Percentiles rank a stretch among this genome's conserved stretches.
These are phyloP conservation scores for Mesorhabditis spiculigera DNA, from an alignment of 2,888 invertebrate genomes.

Conservation along the genomic window DNA sequence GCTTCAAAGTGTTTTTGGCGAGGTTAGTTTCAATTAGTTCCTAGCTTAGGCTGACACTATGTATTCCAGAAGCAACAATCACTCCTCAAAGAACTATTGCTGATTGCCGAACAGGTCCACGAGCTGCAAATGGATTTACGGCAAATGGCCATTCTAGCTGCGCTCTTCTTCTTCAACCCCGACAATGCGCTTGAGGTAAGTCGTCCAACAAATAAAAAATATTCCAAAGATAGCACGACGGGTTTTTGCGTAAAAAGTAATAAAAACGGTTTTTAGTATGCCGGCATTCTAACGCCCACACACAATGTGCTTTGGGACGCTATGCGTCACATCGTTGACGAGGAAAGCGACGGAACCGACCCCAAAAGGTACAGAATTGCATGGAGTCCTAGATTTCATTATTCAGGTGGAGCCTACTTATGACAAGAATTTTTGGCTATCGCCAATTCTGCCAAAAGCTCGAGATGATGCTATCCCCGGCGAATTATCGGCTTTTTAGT, in stretches of 20 bases:
- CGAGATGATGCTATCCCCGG: no score
- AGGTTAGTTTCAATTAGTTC: neutral
- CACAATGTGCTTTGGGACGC: neutral
- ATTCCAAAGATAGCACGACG: no score
- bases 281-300: no score
- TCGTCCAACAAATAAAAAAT: no score
- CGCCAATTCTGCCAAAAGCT: no score
- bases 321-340: neutral
- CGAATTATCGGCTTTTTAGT: no score
- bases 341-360: neutral
- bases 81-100: conserved; percentile 12
- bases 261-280: no score
- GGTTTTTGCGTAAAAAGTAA: no score
- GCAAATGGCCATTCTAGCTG: conserved; percentile 21
- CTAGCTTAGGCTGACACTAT: neutral
- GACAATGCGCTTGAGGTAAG: conserved; percentile 11
- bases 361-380: neutral
- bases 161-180: conserved; percentile 23
- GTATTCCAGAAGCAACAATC: neutral
- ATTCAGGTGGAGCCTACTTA: neutral
- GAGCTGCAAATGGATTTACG: conserved; percentile 20
- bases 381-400: neutral
- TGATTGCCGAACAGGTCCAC: conserved; percentile 14
- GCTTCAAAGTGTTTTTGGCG: neutral
- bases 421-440: neutral